phyloP scores from a whole-genome alignment of 2,888 invertebrate genomes.

The Apamea monoglypha region DNA sequence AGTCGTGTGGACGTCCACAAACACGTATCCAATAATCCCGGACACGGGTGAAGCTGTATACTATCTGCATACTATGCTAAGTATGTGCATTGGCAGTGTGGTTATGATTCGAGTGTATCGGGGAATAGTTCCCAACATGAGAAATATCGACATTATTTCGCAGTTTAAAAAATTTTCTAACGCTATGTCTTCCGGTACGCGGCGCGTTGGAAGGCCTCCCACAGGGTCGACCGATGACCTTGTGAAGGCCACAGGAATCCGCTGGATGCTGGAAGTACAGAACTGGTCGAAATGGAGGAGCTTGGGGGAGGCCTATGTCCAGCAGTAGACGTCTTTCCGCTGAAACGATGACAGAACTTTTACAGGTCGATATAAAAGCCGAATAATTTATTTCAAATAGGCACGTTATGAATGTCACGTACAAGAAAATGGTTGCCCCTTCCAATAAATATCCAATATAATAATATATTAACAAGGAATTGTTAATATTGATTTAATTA shows the following conservation, averaged over 20 bases:
- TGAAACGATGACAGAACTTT: background rate
- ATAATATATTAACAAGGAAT: too few relatives aligned
- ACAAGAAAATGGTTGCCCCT: background rate
- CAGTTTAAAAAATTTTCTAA: too few relatives aligned
- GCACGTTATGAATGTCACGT: background rate
- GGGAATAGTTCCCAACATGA: background rate
- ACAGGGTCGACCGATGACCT: background rate
- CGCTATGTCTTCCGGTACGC: too few relatives aligned
- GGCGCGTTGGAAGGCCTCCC: background rate
- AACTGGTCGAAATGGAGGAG: background rate
- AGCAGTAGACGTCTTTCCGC: background rate
- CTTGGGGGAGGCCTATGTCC: background rate
- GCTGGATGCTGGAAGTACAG: background rate
- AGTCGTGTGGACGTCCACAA: slow-evolving; percentile 23
- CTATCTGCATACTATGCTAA: slow-evolving; percentile 5
- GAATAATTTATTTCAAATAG: background rate
- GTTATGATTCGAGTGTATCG: background rate
- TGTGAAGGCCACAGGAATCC: background rate
- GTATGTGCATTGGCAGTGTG: background rate
- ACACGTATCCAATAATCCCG: slow-evolving; percentile 27
- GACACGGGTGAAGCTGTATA: background rate
- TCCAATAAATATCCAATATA: background rate
- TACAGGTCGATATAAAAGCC: background rate
- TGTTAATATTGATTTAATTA: background rate
- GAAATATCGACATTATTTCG: background rate